These are phyloP conservation scores for Rhea americana DNA, from an alignment of 2,113 vertebrate species.

Conservation along the genomic window DNA sequence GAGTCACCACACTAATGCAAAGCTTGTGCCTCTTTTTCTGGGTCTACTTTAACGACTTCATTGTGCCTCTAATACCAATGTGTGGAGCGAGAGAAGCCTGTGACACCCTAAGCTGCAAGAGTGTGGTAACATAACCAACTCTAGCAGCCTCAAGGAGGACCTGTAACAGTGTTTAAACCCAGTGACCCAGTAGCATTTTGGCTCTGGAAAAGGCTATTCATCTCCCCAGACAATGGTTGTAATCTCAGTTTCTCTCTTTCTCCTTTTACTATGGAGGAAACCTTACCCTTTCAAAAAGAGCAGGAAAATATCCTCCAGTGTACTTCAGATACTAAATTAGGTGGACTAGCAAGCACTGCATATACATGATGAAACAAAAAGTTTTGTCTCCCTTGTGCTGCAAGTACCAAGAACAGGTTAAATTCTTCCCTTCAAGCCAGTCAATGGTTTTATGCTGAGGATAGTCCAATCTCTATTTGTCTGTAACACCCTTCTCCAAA, in stretches of 20 bases:
- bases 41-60: not conserved
- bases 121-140: not conserved
- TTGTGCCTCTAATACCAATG: not conserved
- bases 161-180: not conserved
- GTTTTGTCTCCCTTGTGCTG: not conserved
- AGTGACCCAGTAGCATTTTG: not conserved
- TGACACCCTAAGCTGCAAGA: not conserved
- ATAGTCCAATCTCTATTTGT: not conserved
- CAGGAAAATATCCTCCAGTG: not conserved
- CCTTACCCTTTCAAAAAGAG: not conserved
- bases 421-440: not conserved
- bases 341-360: not conserved
- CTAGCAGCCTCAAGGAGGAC: not conserved
- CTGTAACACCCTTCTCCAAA: not conserved
- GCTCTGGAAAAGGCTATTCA: not conserved
- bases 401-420: not conserved
- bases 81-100: accelerated
- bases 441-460: not conserved
- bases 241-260: not conserved
- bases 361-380: not conserved
- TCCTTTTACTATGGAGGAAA: not conserved
- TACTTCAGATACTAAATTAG: not conserved
- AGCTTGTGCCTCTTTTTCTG: not conserved
- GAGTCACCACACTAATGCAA: not conserved
- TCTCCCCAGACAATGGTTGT: not conserved